Evolutionary conservation across 2,888 invertebrate species (phyloP), one percentile per base, ranked within the genome.

Genomic region (Caenorhabditis japonica): DNA sequence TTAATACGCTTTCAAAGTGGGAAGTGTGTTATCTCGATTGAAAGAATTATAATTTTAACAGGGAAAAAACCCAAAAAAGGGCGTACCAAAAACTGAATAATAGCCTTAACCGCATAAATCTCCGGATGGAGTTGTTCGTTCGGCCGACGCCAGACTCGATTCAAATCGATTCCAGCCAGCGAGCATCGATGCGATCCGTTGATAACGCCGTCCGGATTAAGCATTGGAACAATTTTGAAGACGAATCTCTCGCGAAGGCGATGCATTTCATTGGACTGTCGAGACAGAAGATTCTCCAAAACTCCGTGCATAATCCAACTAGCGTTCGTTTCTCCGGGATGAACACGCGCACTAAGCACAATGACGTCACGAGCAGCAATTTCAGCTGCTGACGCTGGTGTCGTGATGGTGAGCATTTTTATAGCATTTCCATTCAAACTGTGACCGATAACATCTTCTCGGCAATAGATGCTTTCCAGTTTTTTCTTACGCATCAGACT

Each of bases 81-180:
- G n/a, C 77, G 55, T 15, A 79, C 83, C 81, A 84, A 60, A 47
- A 88, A 90, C 81, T 89, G 89, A 15, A 91, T 81, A 55, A 91
- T 59, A 78, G 55, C 89, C 83, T 94, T 94, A 68, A 93, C 89
- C 95, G 94, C 93, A 4, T 94, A 96, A 79, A 96, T 94, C 47
- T 95, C 93, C 69, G 96, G 96, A 90, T 95, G 94, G 25, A 93
- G 93, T 89, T 93, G 93, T 79, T 94, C 91, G 88, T 94, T 94
- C 33, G 96, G 95, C 59, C 93, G 93, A 77, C 94, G 91, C 90
- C 97, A 97, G 88, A 80, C 78, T 8, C 85, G 91, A 90, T 97
- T 97, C 80, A 97, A 90, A 89, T 97, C 97, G 88, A 94, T 93
- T 81, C 94, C 96, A 74, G 94, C 93, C 87, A 96, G 39, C 1